Evolutionary conservation across 1,140 invertebrate species (phyloP), one percentile per base, ranked within the genome.

Genomic region (Gryllus bimaculatus): DNA sequence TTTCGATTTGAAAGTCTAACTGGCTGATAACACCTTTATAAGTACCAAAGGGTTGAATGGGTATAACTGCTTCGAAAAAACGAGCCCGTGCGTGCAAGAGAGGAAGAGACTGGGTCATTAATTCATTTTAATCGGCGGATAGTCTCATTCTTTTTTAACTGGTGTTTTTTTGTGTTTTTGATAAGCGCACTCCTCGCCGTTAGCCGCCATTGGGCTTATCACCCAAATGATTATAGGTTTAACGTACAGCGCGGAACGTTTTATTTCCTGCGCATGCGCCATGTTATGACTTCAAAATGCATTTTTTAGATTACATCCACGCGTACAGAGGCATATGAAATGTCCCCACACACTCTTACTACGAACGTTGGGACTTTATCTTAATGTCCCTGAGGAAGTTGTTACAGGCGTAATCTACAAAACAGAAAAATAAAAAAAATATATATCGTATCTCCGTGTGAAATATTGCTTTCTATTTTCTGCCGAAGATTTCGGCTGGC

Each of bases 121-220:
- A 66, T 66, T 66, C 54, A 66, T 66, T 66, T 66, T 66, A 66
- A 66, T 66, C 54, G 54, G 54, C 54, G 54, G 54, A 66, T 66
- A 66, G 54, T 66, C 54, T 66, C 54, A 66, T 66, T 66, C 54
- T 66, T 66, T 66, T 66, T 66, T 66, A 66, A 66, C 54, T 66
- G 54, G 54, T 66, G 54, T 66, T 66, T 66, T 66, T 66, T 66
- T 66, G 54, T 66, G 54, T 66, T 66, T 66, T 66, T 66, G 54
- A 66, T 66, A 66, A 66, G 54, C 54, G 18, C 54, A 66, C 10
- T 66, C 18, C 54, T 66, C 54, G 54, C 54, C 54, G 54, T 66
- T 66, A 66, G 54, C 18, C 54, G 54, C 54, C 54, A 66, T 66
- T 66, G 54, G 18, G 54, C 54, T 66, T 66, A 66, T 66, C 54